Evolutionary conservation across 2,113 vertebrate genomes (phyloP).

Genomic region (Peromyscus maniculatus): DNA sequence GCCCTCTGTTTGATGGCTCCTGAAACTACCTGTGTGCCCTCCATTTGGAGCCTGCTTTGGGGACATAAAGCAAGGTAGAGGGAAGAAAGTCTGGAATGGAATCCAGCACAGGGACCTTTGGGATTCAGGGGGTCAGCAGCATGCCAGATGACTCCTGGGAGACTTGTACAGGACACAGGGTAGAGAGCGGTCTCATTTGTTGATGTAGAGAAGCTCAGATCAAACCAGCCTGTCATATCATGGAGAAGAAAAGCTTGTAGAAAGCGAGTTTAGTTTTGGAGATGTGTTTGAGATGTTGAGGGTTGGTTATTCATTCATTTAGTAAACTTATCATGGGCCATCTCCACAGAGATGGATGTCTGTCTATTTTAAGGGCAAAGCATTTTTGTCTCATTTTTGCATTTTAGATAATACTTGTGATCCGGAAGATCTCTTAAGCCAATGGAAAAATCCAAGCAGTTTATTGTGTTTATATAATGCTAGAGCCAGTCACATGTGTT

Average conservation of each 20-base stretch:
- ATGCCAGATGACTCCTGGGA: background rate
- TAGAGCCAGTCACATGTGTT: background rate
- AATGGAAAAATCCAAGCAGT: background rate
- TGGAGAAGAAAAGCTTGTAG: background rate
- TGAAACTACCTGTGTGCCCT: background rate
- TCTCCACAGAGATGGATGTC: background rate
- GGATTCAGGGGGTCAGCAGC: background rate
- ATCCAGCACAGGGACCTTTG: background rate
- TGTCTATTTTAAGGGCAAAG: background rate
- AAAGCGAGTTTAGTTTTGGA: constrained; percentile 37
- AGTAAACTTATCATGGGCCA: background rate
- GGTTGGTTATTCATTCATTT: background rate
- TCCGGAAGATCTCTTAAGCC: background rate
- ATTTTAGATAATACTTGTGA: background rate
- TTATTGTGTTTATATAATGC: constrained; percentile 61
- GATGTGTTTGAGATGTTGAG: background rate
- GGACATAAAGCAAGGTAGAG: background rate
- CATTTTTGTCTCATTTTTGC: background rate
- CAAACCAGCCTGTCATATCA: background rate
- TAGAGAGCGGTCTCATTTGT: background rate
- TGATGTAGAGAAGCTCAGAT: background rate
- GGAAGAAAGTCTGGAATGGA: background rate
- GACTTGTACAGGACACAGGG: background rate
- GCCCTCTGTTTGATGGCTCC: background rate
- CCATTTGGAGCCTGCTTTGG: background rate